These are phyloP conservation scores for Torymus auratus DNA, from an alignment of 2,888 invertebrate genomes.

Conservation along the genomic window DNA sequence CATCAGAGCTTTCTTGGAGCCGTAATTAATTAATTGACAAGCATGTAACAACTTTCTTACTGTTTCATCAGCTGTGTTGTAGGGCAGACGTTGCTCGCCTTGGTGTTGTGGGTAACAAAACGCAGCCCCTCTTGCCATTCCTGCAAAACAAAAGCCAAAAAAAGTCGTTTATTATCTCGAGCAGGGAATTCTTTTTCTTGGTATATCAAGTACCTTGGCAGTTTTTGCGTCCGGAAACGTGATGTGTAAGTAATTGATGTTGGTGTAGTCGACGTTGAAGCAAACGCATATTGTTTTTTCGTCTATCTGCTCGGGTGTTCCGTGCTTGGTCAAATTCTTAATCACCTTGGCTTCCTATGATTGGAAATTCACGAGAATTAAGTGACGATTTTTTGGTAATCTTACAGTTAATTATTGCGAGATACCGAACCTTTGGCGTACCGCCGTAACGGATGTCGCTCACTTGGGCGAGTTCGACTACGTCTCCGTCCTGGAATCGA, in stretches of 20 bases:
- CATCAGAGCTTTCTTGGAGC: neutral
- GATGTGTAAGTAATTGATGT: slow-evolving; percentile 81
- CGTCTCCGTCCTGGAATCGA: slow-evolving; percentile 72
- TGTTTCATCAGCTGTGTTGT: slow-evolving; percentile 98
- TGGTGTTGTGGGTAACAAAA: slow-evolving; percentile 95
- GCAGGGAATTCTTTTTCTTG: neutral
- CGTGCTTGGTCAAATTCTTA: slow-evolving; percentile 78
- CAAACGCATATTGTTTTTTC: slow-evolving; percentile 82
- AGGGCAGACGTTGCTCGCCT: slow-evolving; percentile 96
- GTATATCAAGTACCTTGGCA: slow-evolving; percentile 77
- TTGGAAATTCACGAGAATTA: neutral
- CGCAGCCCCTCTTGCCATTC: slow-evolving; percentile 95
- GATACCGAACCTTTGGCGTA: slow-evolving; percentile 69
- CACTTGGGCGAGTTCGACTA: slow-evolving; percentile 74
- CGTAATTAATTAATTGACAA: neutral
- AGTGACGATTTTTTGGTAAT: no score
- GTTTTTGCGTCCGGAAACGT: slow-evolving; percentile 80
- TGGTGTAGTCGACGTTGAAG: slow-evolving; percentile 83
- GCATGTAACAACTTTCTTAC: slow-evolving; percentile 78
- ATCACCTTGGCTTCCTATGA: slow-evolving; percentile 78
- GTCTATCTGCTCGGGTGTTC: slow-evolving; percentile 78
- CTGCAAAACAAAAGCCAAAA: slow-evolving; percentile 78
- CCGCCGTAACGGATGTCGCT: slow-evolving; percentile 75
- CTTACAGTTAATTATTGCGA: no score
- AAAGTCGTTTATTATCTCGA: neutral